Evolutionary conservation across 2,113 vertebrate species (phyloP).

Genomic region (Ceyx melanurus): DNA sequence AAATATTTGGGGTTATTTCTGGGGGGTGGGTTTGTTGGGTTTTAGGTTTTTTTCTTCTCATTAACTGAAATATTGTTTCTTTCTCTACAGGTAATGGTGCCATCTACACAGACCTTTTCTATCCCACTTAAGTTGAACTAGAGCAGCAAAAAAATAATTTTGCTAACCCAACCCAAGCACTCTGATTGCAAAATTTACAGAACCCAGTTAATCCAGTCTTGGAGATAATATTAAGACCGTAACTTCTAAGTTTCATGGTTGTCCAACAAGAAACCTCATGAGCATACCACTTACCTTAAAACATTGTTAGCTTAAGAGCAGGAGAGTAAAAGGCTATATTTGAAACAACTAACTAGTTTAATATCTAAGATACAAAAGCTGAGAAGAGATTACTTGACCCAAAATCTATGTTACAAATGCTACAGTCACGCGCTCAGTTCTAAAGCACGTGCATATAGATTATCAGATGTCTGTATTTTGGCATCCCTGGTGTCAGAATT

Average conservation of each 20-base stretch:
- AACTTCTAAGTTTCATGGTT: not conserved
- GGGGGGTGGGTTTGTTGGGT: not conserved
- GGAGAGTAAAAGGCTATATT: not conserved
- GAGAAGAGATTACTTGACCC: not conserved
- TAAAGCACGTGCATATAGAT: not conserved
- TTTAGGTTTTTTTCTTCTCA: not conserved
- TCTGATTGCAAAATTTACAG: not conserved
- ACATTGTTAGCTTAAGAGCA: not conserved
- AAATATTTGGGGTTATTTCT: not conserved
- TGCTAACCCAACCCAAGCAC: not conserved
- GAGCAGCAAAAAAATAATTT: not conserved
- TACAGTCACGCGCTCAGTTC: accelerated
- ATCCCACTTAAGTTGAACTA: not conserved
- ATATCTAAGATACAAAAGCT: not conserved
- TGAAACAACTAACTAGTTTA: not conserved
- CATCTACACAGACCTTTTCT: not conserved
- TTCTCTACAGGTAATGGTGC: not conserved
- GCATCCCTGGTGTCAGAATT: not conserved
- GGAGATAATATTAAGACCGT: not conserved
- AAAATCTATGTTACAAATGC: accelerated
- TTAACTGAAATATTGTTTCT: not conserved
- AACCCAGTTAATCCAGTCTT: not conserved
- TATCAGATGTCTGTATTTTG: not conserved
- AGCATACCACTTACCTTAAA: not conserved
- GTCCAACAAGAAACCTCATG: not conserved